phyloP scores from a whole-genome alignment of 2,797 vertebrate genomes.

The Emys orbicularis region DNA sequence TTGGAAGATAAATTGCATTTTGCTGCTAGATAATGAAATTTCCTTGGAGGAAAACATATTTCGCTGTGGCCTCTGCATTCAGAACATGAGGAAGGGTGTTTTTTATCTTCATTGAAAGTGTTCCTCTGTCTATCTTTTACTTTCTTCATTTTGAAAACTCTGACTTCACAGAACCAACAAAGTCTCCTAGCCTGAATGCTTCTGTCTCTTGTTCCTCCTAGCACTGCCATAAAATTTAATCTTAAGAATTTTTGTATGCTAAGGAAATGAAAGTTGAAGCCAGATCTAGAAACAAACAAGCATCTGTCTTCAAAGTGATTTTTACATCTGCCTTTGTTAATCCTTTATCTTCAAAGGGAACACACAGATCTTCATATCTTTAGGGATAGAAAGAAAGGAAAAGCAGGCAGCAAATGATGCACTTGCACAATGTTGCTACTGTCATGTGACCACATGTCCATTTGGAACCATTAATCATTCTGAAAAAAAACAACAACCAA shows the following conservation, averaged over 20 bases:
- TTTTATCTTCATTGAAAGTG: constrained; percentile 57
- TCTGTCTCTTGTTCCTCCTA: constrained; percentile 63
- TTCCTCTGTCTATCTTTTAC: constrained; percentile 58
- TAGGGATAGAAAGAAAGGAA: neutral
- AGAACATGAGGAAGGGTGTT: constrained; percentile 50
- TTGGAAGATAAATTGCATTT: constrained; percentile 56
- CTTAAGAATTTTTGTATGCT: constrained; percentile 28
- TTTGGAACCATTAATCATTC: neutral
- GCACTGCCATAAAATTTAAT: constrained; percentile 59
- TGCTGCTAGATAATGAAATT: constrained; percentile 54
- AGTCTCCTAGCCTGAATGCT: constrained; percentile 18
- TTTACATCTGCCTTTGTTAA: constrained; percentile 60
- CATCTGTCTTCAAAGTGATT: constrained; percentile 47
- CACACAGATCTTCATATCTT: constrained; percentile 58
- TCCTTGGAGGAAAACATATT: constrained; percentile 39
- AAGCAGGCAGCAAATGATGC: accelerated
- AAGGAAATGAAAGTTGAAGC: constrained; percentile 66
- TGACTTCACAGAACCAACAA: constrained; percentile 60
- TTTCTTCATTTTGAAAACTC: constrained; percentile 50
- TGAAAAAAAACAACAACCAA: neutral
- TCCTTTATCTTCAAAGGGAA: constrained; percentile 52
- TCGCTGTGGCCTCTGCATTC: constrained; percentile 50
- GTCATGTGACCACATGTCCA: neutral
- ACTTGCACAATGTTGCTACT: neutral
- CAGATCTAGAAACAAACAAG: constrained; percentile 67